These are phyloP conservation scores for Nannospalax galili DNA, from an alignment of 2,113 vertebrate genomes.

Conservation along the genomic window DNA sequence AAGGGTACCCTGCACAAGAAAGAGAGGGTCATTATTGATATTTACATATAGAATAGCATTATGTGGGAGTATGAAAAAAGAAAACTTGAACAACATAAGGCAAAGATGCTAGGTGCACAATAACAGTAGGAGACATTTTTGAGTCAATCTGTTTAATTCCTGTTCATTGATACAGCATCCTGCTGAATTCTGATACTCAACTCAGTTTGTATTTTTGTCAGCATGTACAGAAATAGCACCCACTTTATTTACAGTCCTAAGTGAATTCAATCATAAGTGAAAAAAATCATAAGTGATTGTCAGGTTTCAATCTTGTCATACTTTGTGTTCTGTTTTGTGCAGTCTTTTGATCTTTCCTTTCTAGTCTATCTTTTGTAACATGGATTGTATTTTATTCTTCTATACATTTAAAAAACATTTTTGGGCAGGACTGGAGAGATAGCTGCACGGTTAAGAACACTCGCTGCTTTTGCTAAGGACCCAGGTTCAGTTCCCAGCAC, in stretches of 20 bases:
- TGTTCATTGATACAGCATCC: not conserved
- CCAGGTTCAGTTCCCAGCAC: not conserved
- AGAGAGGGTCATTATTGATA: not conserved
- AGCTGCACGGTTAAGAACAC: not conserved
- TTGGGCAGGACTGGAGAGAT: not conserved
- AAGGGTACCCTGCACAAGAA: not conserved
- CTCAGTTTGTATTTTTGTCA: constrained; percentile 29
- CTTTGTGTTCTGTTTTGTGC: not conserved
- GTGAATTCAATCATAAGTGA: not conserved
- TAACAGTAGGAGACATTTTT: not conserved
- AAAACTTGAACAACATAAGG: not conserved
- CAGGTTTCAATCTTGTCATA: constrained; percentile 20
- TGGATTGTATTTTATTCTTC: constrained; percentile 39
- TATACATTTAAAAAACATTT: not conserved
- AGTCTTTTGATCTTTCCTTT: constrained; percentile 5
- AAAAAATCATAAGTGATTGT: not conserved
- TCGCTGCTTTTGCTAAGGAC: not conserved
- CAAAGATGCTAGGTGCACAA: not conserved
- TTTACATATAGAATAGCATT: not conserved
- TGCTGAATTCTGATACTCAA: constrained; percentile 19
- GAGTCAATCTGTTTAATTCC: not conserved
- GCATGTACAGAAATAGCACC: not conserved
- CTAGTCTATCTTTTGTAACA: constrained; percentile 17
- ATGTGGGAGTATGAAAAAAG: not conserved
- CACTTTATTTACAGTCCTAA: not conserved